A percentile compares a stretch with the other conserved stretches of the same genome.
phyloP scores from a whole-genome alignment of 2,797 vertebrate genomes.

The Ctenosaura bakeri region DNA sequence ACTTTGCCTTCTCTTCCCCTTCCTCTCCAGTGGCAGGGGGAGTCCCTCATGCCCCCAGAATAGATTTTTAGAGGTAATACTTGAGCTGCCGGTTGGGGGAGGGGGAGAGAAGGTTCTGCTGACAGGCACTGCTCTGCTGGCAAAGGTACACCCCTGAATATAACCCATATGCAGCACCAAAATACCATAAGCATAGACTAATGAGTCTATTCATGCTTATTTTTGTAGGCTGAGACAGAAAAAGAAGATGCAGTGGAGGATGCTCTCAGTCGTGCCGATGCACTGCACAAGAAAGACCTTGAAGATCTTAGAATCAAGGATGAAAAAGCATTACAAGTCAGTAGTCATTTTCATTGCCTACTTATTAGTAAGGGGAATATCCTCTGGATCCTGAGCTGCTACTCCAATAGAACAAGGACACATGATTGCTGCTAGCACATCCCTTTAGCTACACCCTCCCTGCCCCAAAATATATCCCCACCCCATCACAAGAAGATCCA shows the following conservation, averaged over 20 bases:
- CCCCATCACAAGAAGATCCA: neutral
- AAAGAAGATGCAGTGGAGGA: conserved; percentile 74
- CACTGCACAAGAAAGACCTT: conserved; percentile 62
- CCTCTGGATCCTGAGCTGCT: neutral
- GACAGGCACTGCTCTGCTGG: neutral
- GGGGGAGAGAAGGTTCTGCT: neutral
- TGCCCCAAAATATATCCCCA: neutral
- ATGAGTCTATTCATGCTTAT: conserved; percentile 28
- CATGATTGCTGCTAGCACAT: neutral
- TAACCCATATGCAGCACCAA: neutral
- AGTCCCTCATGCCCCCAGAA: neutral
- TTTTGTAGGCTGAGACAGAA: conserved; percentile 71
- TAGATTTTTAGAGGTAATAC: neutral
- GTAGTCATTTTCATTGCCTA: neutral
- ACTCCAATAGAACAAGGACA: neutral
- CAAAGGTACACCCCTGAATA: neutral
- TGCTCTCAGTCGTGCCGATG: conserved; percentile 67
- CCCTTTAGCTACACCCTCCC: neutral
- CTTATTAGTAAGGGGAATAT: neutral
- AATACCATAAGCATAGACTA: neutral
- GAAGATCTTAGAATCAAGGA: conserved; percentile 66
- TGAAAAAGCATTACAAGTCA: conserved; percentile 66
- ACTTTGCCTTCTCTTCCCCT: neutral
- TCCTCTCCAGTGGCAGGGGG: neutral
- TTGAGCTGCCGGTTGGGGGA: neutral